These are phyloP conservation scores for Drosophila tripunctata DNA, from an alignment of 2,888 invertebrate species.

Conservation along the genomic window DNA sequence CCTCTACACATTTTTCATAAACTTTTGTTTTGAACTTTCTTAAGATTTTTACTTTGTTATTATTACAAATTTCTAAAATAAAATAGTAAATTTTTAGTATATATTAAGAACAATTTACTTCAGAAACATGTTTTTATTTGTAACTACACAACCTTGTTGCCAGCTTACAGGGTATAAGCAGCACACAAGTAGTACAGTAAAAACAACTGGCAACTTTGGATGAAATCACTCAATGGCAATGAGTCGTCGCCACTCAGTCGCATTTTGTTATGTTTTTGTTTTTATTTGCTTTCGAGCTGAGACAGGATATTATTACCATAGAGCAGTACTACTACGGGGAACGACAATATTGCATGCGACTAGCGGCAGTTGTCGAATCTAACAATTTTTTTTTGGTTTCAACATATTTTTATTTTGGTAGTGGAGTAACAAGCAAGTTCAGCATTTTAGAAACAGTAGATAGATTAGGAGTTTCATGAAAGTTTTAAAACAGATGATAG, in stretches of 20 bases:
- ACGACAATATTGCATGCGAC: constrained; percentile 61
- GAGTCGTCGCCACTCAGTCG: constrained; percentile 79
- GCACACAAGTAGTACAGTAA: constrained; percentile 17
- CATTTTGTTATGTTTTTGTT: constrained; percentile 38
- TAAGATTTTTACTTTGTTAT: no score
- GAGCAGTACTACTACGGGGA: no score
- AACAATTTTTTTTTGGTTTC: background rate
- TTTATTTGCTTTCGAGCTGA: constrained; percentile 31
- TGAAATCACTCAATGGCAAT: constrained; percentile 61
- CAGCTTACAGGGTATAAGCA: constrained; percentile 36
- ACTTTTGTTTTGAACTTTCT: no score
- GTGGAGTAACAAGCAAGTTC: constrained; percentile 33
- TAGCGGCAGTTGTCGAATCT: constrained; percentile 48
- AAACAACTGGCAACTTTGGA: constrained; percentile 33
- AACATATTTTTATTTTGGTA: constrained; percentile 1
- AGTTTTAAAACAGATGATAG: background rate
- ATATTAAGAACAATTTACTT: no score
- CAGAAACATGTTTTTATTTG: background rate
- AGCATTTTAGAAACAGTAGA: constrained; percentile 25
- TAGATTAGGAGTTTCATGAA: no score
- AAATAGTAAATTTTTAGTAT: no score
- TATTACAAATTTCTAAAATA: no score
- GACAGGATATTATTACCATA: constrained; percentile 80
- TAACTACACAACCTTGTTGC: background rate
- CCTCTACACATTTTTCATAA: no score